These are phyloP conservation scores for Morus bassanus DNA, from an alignment of 2,797 vertebrate species.

Conservation along the genomic window DNA sequence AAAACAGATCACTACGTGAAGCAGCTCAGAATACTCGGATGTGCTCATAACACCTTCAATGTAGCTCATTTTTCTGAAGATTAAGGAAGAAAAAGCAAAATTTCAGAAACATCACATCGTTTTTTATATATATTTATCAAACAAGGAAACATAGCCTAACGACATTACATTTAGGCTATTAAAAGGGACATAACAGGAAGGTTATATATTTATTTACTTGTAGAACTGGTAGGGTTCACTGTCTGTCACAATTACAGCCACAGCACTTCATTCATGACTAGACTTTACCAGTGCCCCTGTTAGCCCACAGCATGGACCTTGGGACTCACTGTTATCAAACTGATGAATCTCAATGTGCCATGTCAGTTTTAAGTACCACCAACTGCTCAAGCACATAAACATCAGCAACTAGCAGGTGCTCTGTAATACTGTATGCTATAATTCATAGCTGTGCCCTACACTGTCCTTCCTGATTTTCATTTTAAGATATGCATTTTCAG, in stretches of 20 bases:
- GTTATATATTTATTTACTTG: background rate
- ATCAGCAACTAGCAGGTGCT: background rate
- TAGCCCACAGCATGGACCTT: background rate
- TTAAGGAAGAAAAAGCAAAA: background rate
- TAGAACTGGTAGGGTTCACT: background rate
- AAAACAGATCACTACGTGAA: background rate
- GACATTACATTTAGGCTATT: background rate
- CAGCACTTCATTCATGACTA: background rate
- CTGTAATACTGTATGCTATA: background rate
- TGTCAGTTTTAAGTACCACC: background rate
- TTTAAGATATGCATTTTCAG: background rate
- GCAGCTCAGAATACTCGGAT: background rate
- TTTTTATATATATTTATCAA: background rate
- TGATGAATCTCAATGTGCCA: background rate
- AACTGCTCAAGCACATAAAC: background rate
- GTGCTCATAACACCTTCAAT: background rate
- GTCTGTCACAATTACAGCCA: background rate
- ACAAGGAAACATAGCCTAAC: background rate
- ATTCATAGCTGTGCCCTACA: background rate
- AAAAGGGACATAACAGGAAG: background rate
- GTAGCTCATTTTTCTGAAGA: background rate
- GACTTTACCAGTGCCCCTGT: background rate
- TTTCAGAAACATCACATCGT: background rate
- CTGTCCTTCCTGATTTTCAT: background rate
- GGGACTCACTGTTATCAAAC: background rate